A percentile compares a stretch with the other conserved stretches of the same genome.
phyloP scores from a whole-genome alignment of 2,113 vertebrate genomes.

The Cynoglossus semilaevis region DNA sequence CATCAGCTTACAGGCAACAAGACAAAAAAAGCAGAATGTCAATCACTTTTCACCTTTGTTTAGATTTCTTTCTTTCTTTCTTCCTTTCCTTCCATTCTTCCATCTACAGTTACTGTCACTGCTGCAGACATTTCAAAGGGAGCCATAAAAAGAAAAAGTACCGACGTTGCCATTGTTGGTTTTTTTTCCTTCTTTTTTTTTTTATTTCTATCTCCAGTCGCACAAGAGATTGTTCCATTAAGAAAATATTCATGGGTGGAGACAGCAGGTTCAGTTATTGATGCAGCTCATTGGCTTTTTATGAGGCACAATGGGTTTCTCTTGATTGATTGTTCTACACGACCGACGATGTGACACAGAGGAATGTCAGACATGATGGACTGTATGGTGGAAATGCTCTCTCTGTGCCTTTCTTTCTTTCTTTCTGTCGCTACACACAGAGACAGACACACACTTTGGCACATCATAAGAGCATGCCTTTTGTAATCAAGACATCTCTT shows the following conservation, averaged over 20 bases:
- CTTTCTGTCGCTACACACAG: neutral
- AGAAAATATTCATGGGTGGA: constrained; percentile 56
- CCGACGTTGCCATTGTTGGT: constrained; percentile 7
- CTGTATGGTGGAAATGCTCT: constrained; percentile 8
- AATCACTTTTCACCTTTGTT: constrained; percentile 29
- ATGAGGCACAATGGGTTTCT: constrained; percentile 57
- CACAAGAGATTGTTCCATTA: constrained; percentile 60
- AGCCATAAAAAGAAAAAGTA: constrained; percentile 12
- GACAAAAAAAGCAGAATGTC: constrained; percentile 41
- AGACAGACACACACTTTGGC: neutral
- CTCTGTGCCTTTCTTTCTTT: neutral
- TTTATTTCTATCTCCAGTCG: constrained; percentile 21
- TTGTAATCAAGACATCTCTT: constrained; percentile 59
- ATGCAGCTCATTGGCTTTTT: constrained; percentile 67
- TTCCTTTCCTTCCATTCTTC: neutral
- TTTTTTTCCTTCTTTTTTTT: constrained; percentile 1
- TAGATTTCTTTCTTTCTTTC: constrained; percentile 3
- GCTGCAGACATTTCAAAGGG: constrained; percentile 9
- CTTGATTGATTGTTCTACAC: constrained; percentile 60
- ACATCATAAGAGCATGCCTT: constrained; percentile 33
- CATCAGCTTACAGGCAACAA: constrained; percentile 33
- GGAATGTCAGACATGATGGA: constrained; percentile 51
- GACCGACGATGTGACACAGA: constrained; percentile 59
- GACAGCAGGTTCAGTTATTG: constrained; percentile 58
- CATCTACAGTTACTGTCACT: constrained; percentile 1